Evolutionary conservation across 2,888 invertebrate genomes (phyloP).

Genomic region (Polyommatus icarus): DNA sequence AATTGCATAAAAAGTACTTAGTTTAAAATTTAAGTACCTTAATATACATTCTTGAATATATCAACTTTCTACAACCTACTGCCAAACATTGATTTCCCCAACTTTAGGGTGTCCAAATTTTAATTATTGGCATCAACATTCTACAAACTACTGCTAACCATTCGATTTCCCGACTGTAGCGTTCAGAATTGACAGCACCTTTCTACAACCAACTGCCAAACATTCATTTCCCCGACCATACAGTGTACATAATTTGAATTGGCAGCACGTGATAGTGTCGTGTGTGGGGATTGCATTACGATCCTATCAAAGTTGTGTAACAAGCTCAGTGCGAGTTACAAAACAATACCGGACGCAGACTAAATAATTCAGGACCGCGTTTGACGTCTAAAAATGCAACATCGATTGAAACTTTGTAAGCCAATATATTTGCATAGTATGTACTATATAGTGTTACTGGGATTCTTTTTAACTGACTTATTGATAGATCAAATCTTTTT

Average conservation of each 20-base stretch:
- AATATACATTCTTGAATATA: too few species aligned
- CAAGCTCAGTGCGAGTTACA: constrained; percentile 21
- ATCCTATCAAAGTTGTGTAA: constrained; percentile 24
- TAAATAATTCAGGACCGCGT: background rate
- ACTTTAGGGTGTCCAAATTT: background rate
- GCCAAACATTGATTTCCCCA: background rate
- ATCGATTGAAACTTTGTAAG: background rate
- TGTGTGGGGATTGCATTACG: constrained; percentile 23
- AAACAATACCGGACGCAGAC: constrained; percentile 18
- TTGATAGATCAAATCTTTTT: too few species aligned
- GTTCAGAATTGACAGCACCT: background rate
- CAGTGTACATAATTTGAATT: constrained; percentile 14
- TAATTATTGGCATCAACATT: background rate
- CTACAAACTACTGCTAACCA: background rate
- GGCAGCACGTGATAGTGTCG: background rate
- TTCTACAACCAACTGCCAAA: too few species aligned
- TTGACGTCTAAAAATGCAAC: constrained; percentile 3
- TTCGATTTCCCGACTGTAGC: background rate
- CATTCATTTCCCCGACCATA: background rate
- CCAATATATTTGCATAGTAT: background rate
- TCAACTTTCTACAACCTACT: background rate
- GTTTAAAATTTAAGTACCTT: too few species aligned
- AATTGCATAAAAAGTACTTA: too few species aligned
- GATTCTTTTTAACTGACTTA: too few species aligned
- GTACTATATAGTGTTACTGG: background rate